Percentiles rank a stretch among this genome's conserved stretches.
Evolutionary conservation across 2,113 vertebrate species (phyloP).

Genomic region (Dipodomys spectabilis): DNA sequence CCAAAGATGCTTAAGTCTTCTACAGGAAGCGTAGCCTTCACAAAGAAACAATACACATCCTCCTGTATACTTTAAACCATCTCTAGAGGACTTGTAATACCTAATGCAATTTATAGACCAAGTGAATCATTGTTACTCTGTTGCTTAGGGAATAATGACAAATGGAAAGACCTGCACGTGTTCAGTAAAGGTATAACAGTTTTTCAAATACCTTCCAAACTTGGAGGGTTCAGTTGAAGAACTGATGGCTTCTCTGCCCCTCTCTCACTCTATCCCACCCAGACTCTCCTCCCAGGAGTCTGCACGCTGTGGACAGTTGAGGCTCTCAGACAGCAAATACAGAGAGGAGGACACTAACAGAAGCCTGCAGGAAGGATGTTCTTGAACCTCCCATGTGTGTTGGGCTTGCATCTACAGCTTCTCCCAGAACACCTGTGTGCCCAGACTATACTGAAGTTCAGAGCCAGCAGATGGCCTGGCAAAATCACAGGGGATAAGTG

Average conservation of each 20-base stretch:
- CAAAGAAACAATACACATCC: neutral
- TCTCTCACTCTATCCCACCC: rapidly evolving
- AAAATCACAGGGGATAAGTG: neutral
- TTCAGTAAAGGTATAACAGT: neutral
- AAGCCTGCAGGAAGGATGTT: neutral
- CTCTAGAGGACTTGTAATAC: neutral
- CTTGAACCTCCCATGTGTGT: neutral
- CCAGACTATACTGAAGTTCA: neutral
- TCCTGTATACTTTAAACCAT: neutral
- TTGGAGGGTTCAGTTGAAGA: neutral
- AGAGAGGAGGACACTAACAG: neutral
- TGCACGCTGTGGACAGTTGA: neutral
- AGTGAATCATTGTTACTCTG: neutral
- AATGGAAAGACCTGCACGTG: neutral
- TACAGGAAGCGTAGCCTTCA: neutral
- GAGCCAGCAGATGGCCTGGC: neutral
- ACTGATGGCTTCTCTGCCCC: neutral
- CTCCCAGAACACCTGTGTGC: neutral
- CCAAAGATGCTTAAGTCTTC: neutral
- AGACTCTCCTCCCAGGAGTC: neutral
- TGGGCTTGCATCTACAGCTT: neutral
- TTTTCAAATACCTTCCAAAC: neutral
- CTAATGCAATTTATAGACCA: too few relatives aligned
- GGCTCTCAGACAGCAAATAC: neutral
- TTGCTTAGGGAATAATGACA: neutral